These are phyloP conservation scores for Galerucella nymphaeae DNA, from an alignment of 2,888 invertebrate species.

Conservation along the genomic window DNA sequence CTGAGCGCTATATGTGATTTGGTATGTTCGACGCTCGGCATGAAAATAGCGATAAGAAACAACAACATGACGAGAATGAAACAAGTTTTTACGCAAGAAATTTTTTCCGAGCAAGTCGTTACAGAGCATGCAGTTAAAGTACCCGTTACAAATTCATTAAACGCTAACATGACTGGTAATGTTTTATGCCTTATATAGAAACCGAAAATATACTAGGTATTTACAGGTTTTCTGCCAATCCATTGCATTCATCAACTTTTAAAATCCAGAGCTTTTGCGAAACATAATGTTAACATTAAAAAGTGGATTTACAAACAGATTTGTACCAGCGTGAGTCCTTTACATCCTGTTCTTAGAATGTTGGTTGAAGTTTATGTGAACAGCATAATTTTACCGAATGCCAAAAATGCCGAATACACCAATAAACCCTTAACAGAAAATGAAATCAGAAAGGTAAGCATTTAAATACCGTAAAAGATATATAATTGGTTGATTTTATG, in stretches of 20 bases:
- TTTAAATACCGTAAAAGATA: not conserved
- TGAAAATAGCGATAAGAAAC: slow-evolving; percentile 90
- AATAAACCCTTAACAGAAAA: slow-evolving; percentile 93
- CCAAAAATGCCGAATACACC: slow-evolving; percentile 76
- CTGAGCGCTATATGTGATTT: slow-evolving; percentile 92
- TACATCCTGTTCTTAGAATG: slow-evolving; percentile 91
- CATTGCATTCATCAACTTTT: slow-evolving; percentile 96
- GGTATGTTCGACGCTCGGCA: slow-evolving; percentile 92
- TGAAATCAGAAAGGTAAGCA: slow-evolving; percentile 76
- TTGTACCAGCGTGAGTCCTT: slow-evolving; percentile 86
- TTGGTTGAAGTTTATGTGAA: slow-evolving; percentile 95
- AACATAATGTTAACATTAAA: slow-evolving; percentile 95
- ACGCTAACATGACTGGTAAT: slow-evolving; percentile 78
- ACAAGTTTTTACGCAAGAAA: slow-evolving; percentile 94
- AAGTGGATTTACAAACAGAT: slow-evolving; percentile 97
- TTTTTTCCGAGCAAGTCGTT: slow-evolving; percentile 97
- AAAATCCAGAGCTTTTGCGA: slow-evolving; percentile 93
- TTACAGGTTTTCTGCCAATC: slow-evolving; percentile 84
- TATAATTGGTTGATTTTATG: not conserved
- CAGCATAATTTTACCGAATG: slow-evolving; percentile 82
- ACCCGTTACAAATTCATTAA: slow-evolving; percentile 90
- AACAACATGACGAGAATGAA: slow-evolving; percentile 90
- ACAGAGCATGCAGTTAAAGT: slow-evolving; percentile 96
- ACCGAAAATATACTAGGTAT: too few species aligned
- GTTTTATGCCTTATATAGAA: not conserved